phyloP scores from a whole-genome alignment of 64 coral and sea anemone species.

The Orbicella faveolata region DNA sequence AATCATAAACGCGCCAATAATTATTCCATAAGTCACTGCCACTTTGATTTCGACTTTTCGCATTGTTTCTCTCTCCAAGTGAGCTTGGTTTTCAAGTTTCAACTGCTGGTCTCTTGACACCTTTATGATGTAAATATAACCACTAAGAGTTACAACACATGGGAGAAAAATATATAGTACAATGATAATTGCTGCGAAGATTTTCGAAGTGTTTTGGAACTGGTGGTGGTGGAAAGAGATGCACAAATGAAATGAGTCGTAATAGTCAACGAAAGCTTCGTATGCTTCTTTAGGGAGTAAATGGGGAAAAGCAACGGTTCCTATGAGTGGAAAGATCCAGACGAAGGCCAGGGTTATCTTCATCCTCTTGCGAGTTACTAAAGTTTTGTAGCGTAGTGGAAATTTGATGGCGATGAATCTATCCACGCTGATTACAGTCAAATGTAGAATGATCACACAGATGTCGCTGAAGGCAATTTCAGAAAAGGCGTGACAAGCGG shows the following conservation, averaged over 20 bases:
- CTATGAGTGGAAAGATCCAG: slow-evolving; percentile 12
- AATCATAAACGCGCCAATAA: slow-evolving; percentile 27
- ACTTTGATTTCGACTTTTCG: slow-evolving; percentile 48
- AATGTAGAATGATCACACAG: slow-evolving; percentile 58
- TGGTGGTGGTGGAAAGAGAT: not conserved
- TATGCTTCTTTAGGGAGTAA: slow-evolving; percentile 9
- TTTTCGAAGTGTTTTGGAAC: slow-evolving; percentile 21
- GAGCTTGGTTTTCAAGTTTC: slow-evolving; percentile 17
- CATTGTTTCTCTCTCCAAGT: not conserved
- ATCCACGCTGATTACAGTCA: slow-evolving; percentile 36
- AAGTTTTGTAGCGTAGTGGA: slow-evolving; percentile 44
- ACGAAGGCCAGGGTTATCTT: slow-evolving; percentile 1
- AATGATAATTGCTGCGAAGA: slow-evolving; percentile 30
- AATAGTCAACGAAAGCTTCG: slow-evolving; percentile 40
- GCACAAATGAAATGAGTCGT: slow-evolving; percentile 63
- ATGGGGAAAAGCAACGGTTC: slow-evolving; percentile 50
- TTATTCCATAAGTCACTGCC: slow-evolving; percentile 43
- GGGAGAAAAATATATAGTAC: slow-evolving; percentile 34
- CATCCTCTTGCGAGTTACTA: slow-evolving; percentile 21
- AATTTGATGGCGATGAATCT: slow-evolving; percentile 48
- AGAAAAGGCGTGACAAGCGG: slow-evolving; percentile 46
- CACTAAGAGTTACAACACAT: slow-evolving; percentile 5
- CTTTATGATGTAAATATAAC: slow-evolving; percentile 56
- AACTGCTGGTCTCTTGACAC: slow-evolving; percentile 40
- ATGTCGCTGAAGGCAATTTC: slow-evolving; percentile 35